Evolutionary conservation across 2,113 vertebrate genomes (phyloP).

Genomic region (Anolis sagrei): DNA sequence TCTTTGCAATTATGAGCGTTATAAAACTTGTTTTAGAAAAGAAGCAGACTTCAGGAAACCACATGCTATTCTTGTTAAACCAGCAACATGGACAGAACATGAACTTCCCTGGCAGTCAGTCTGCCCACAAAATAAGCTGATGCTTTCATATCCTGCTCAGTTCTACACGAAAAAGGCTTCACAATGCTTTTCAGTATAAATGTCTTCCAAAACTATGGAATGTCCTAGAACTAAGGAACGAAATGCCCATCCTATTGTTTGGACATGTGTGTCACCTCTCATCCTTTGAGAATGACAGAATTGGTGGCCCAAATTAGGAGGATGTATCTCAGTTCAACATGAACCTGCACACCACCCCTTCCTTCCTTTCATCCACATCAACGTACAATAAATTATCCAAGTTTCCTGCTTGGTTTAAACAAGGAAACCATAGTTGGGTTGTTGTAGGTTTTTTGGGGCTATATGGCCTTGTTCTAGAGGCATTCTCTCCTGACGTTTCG

Average conservation of each 20-base stretch:
- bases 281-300: background rate
- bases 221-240: background rate
- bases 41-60: background rate
- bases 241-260: background rate
- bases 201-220: background rate
- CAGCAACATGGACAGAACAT: background rate
- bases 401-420: background rate
- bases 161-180: background rate
- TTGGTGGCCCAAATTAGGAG: background rate
- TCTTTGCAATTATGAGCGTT: background rate
- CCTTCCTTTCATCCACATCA: background rate
- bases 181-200: background rate
- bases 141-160: background rate
- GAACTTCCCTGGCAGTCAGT: background rate
- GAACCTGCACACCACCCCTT: background rate
- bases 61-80: constrained; percentile 8
- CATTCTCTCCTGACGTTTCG: too few relatives aligned
- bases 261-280: background rate
- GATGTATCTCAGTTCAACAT: background rate
- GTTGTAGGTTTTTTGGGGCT: too few relatives aligned
- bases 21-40: background rate
- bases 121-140: background rate
- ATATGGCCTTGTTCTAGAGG: too few relatives aligned
- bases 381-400: too few relatives aligned
- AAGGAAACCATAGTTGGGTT: too few relatives aligned